phyloP scores from a whole-genome alignment of 2,797 vertebrate species.

The Coreius guichenoti region DNA sequence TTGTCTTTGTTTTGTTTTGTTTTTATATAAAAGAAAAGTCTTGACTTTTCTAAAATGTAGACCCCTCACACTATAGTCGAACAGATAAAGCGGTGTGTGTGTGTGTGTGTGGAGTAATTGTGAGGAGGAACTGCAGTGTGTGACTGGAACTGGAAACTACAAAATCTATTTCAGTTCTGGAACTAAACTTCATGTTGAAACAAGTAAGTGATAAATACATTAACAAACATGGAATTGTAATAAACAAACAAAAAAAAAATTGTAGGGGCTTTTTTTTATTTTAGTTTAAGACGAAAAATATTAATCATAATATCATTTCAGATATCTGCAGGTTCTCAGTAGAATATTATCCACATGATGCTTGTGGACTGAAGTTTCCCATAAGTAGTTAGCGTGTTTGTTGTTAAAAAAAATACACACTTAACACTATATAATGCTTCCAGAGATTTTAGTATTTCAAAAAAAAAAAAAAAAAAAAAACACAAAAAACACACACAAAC shows the following conservation, averaged over 20 bases:
- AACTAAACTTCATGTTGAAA: conserved; percentile 41
- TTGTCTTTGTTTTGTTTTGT: no score
- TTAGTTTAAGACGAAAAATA: background rate
- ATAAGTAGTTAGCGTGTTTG: background rate
- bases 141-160: conserved; percentile 8
- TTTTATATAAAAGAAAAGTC: background rate
- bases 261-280: no score
- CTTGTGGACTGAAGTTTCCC: background rate
- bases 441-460: background rate
- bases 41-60: background rate
- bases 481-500: background rate
- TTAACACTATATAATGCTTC: background rate
- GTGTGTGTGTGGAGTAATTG: conserved; percentile 9
- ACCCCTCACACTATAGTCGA: background rate
- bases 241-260: no score
- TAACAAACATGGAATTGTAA: background rate
- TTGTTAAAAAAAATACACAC: background rate
- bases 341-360: background rate
- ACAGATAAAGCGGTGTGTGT: no score
- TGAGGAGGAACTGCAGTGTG: conserved; percentile 1
- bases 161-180: conserved; percentile 35
- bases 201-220: conserved; percentile 34
- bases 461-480: no score
- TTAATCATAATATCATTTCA: background rate
- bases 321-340: background rate